Percentiles rank a stretch among this genome's conserved stretches.
Evolutionary conservation across 2,888 invertebrate species (phyloP).

Genomic region (Acanthococcus lagerstroemiae): DNA sequence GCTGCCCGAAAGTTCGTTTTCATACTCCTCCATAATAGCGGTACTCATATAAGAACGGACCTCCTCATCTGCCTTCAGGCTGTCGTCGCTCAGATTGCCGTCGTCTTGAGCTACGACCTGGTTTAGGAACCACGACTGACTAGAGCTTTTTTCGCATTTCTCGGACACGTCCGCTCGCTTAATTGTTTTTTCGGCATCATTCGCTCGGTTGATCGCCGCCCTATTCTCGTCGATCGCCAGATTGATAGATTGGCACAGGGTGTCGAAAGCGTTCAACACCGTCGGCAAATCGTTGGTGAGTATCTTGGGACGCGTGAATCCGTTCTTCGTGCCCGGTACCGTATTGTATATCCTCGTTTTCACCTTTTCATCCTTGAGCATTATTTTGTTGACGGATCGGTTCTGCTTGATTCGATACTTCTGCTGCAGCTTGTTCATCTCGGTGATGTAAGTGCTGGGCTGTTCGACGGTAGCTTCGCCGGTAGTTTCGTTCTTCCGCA

Average conservation of each 20-base stretch:
- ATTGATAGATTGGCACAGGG: conserved; percentile 30
- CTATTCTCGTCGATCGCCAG: not conserved
- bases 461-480: conserved; percentile 15
- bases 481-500: not conserved
- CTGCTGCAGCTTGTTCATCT: conserved; percentile 31
- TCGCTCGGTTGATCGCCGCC: not conserved
- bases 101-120: conserved; percentile 31
- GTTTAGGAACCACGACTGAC: conserved; percentile 28
- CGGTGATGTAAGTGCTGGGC: conserved; percentile 32
- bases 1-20: conserved; percentile 15
- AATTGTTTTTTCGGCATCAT: not conserved
- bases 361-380: not conserved
- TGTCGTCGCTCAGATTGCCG: conserved; percentile 42
- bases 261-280: conserved; percentile 32
- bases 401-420: conserved; percentile 1
- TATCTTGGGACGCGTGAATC: not conserved
- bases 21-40: conserved; percentile 26
- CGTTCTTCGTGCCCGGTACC: not conserved
- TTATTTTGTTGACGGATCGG: not conserved
- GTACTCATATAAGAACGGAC: conserved; percentile 40
- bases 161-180: conserved; percentile 26
- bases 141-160: not conserved
- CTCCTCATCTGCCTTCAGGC: conserved; percentile 49
- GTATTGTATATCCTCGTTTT: conserved; percentile 20
- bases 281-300: conserved; percentile 5